Evolutionary conservation across 2,113 vertebrate species (phyloP).

Genomic region (Salminus brasiliensis): DNA sequence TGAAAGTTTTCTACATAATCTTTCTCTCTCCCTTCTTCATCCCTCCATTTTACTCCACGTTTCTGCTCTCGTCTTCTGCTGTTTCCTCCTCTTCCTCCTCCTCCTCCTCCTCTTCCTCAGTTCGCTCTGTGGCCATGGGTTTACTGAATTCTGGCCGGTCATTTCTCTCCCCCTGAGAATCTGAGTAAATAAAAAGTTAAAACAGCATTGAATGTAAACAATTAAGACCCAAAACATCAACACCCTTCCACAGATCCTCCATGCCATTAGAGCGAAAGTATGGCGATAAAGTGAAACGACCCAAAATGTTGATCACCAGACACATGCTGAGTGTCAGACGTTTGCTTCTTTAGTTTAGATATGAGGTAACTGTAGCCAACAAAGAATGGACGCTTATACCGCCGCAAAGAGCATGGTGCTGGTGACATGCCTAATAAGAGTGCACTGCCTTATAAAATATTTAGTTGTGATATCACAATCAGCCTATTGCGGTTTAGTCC

Average conservation of each 20-base stretch:
- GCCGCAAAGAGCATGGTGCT: no score
- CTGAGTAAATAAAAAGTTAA: not conserved
- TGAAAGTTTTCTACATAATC: conserved; percentile 33
- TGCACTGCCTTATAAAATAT: no score
- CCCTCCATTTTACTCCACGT: conserved; percentile 58
- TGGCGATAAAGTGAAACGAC: no score
- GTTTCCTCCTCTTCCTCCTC: conserved; percentile 17
- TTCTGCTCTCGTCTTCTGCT: conserved; percentile 45
- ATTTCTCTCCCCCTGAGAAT: conserved; percentile 44
- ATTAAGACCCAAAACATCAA: not conserved
- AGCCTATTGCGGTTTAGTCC: no score
- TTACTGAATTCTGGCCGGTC: conserved; percentile 54
- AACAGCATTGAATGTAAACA: not conserved
- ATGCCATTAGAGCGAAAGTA: no score
- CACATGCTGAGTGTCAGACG: no score
- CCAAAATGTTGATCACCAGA: no score
- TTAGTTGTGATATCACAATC: no score
- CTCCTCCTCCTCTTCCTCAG: conserved; percentile 52
- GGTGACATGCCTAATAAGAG: no score
- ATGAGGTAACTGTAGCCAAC: no score
- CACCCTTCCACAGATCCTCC: not conserved
- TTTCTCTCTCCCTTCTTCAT: conserved; percentile 51
- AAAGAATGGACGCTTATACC: no score
- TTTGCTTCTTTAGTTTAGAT: no score
- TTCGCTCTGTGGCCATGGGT: conserved; percentile 49